Base-by-base conservation (phyloP, 2,113 vertebrate species). In the Brachyhypopomus occidentalis region DNA sequence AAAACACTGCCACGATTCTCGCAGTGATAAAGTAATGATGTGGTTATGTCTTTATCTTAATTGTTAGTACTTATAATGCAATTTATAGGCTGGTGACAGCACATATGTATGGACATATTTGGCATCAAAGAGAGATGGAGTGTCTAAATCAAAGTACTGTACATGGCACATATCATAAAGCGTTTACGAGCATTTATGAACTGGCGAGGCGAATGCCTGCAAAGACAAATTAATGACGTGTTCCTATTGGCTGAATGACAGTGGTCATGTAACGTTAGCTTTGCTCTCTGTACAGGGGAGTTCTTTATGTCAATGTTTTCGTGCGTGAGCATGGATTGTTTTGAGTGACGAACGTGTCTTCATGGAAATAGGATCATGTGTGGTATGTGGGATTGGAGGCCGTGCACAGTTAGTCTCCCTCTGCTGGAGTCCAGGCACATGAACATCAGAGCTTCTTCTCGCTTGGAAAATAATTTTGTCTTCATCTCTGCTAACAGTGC, bases 1-100 rank as follows among this genome's bases (percentile, higher is more conserved):
- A 30, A 56, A 30, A 27, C 45, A 55, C 16, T 11, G 48, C 23
- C n/a, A 27, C 20, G 71, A 73, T 73, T 27, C 23, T 56, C 48
- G 8, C 71, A 56, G 25, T 12, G 71, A 73, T 73, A 56, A 55
- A 70, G 66, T 11, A 41, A 70, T n/a, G 38, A 41, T 12, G 34
- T 12, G 66, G 66, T 41, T 36, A 36, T 67, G 64, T 6, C n/a
- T n/a, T 41, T 30, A 56, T 73, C 45, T 55, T 73, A 9, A 76
- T 52, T 48, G 25, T 55, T 1, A 16, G 22, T 17, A 52, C 70
- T 73, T 56, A 73, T 2, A 17, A 56, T 56, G 25, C 17, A 22
- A 12, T 70, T 70, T 41, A 70, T 22, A 22, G 71, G 25, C 48
- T 52, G 22, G 8, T 20, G 71, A 52, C 45, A 56, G 55, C 25